These are phyloP conservation scores for Hybos culiciformis DNA, from an alignment of 2,888 invertebrate species.

Conservation along the genomic window DNA sequence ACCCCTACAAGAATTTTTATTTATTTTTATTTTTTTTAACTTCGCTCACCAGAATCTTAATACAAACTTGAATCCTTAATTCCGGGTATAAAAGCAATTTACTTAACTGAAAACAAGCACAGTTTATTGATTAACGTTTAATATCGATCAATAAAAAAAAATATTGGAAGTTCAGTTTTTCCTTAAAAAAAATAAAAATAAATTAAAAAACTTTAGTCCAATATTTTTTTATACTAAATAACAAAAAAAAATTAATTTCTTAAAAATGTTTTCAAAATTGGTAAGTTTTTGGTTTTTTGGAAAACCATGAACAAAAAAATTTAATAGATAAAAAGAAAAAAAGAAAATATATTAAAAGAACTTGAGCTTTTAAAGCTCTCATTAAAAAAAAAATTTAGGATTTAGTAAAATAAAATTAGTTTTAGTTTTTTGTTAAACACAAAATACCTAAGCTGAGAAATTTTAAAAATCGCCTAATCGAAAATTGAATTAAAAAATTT, in stretches of 20 bases:
- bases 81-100: neutral
- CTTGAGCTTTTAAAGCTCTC: neutral
- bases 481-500: too few relatives aligned
- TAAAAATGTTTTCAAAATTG: slow-evolving; percentile 34
- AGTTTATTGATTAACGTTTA: neutral
- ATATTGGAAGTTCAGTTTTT: slow-evolving; percentile 31
- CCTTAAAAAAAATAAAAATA: neutral
- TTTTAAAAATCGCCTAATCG: too few relatives aligned
- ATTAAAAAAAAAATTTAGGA: neutral
- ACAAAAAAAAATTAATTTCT: slow-evolving; percentile 8
- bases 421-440: too few relatives aligned
- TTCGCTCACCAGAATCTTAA: too few relatives aligned
- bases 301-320: neutral
- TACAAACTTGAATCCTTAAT: too few relatives aligned
- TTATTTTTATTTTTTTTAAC: too few relatives aligned
- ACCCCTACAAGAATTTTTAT: neutral
- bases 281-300: slow-evolving; percentile 24
- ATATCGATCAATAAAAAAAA: neutral
- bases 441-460: neutral
- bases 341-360: neutral
- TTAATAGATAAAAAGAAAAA: neutral
- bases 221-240: slow-evolving; percentile 11
- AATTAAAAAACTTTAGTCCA: slow-evolving; percentile 25
- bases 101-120: neutral
- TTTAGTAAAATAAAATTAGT: neutral